These are phyloP conservation scores for Apis laboriosa DNA, from an alignment of 1,140 invertebrate species.

Conservation along the genomic window DNA sequence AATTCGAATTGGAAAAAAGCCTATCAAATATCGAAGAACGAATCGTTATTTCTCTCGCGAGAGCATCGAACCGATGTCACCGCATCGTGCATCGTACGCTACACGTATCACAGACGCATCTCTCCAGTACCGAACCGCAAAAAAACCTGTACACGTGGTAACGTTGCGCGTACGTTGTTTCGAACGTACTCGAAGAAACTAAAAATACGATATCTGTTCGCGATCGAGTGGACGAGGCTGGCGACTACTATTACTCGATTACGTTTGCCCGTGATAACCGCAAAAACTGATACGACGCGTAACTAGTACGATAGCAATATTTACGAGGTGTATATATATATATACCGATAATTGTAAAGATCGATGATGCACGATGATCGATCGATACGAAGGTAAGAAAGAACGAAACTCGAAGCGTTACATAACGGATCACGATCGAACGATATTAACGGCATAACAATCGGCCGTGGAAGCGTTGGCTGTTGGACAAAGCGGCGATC, in stretches of 20 bases:
- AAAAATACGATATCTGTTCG: not conserved
- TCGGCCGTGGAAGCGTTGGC: constrained; percentile 20
- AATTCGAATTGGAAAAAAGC: not conserved
- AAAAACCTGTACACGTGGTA: not conserved
- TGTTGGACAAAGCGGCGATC: constrained; percentile 28
- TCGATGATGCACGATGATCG: not conserved
- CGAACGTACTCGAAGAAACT: not conserved
- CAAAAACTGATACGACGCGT: not conserved
- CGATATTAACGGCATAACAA: constrained; percentile 42
- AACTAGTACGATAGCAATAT: not conserved
- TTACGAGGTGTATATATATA: not conserved
- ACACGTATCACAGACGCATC: not conserved
- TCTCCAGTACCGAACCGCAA: not conserved
- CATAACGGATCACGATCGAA: constrained; percentile 36
- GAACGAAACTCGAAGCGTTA: constrained; percentile 30
- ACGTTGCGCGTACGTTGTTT: not conserved
- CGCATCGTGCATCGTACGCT: not conserved
- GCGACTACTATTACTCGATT: not conserved
- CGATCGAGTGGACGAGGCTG: not conserved
- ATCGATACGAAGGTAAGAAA: not conserved
- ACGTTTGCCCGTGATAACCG: not conserved
- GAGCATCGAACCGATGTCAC: not conserved
- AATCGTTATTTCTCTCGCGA: not conserved
- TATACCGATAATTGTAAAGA: not conserved
- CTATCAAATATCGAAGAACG: not conserved